phyloP scores from a whole-genome alignment of 2,888 invertebrate species.

The Sialis fuliginosa region DNA sequence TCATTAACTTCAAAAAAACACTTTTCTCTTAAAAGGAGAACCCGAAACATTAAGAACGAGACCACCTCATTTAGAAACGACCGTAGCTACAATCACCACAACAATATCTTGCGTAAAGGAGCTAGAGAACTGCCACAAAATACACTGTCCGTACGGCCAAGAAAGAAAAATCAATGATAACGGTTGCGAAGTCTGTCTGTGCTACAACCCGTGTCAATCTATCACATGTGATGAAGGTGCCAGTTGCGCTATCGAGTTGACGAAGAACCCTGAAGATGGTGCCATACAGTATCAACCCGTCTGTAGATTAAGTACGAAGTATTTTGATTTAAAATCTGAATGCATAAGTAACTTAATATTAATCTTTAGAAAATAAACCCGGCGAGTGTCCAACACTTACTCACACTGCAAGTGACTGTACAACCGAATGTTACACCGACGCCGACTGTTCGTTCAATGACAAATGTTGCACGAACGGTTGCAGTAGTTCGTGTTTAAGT shows the following conservation, averaged over 20 bases:
- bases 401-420: conserved; percentile 35
- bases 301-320: conserved; percentile 38
- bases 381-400: conserved; percentile 43
- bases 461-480: conserved; percentile 72
- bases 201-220: conserved; percentile 54
- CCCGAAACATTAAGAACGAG: no score
- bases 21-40: no score
- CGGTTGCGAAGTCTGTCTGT: conserved; percentile 56
- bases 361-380: conserved; percentile 40
- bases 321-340: not conserved
- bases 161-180: conserved; percentile 38
- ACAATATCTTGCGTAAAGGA: not conserved
- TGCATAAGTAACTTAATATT: conserved; percentile 1
- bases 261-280: conserved; percentile 21
- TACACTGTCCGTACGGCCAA: conserved; percentile 56
- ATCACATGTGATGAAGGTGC: conserved; percentile 41
- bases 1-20: no score
- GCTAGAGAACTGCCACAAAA: conserved; percentile 32
- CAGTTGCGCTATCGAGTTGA: conserved; percentile 47
- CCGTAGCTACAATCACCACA: not conserved
- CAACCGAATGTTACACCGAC: conserved; percentile 57
- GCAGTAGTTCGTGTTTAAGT: conserved; percentile 51
- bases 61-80: no score
- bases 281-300: conserved; percentile 33
- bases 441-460: conserved; percentile 60